Conservation (phyloP, 1,140 invertebrate genomes). For the Adelges cooleyi region DNA sequence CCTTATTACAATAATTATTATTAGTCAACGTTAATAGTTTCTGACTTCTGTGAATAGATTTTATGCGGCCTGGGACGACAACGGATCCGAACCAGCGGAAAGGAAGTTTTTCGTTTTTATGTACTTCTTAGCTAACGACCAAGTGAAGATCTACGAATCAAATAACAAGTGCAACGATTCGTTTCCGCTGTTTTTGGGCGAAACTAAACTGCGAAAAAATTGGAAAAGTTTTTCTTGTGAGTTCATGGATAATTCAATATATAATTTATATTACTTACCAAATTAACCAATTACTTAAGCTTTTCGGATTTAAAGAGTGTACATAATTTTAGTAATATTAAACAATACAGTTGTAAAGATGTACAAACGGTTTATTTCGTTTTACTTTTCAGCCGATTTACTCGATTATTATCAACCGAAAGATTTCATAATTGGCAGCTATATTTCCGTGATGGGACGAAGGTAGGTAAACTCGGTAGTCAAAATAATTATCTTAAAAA, state of each 20-base stretch:
- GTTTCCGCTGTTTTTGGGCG: conserved; percentile 56
- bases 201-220: conserved; percentile 65
- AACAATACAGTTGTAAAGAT: no score
- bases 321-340: no score
- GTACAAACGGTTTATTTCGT: no score
- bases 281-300: no score
- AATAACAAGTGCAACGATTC: conserved; percentile 56
- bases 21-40: no score
- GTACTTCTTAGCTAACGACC: conserved; percentile 71
- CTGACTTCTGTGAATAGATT: no score
- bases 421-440: conserved; percentile 63
- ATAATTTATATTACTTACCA: no score
- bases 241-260: background rate
- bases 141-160: conserved; percentile 60
- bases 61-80: conserved; percentile 64
- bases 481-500: no score
- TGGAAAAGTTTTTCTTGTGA: conserved; percentile 54
- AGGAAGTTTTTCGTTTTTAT: conserved; percentile 49
- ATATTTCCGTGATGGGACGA: conserved; percentile 52
- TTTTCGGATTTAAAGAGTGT: no score
- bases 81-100: conserved; percentile 51
- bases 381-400: conserved; percentile 7
- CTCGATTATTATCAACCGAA: conserved; percentile 59
- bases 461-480: conserved; percentile 35
- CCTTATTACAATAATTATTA: no score